phyloP scores from a whole-genome alignment of 1,140 invertebrate species.

The Drosophila virilis region DNA sequence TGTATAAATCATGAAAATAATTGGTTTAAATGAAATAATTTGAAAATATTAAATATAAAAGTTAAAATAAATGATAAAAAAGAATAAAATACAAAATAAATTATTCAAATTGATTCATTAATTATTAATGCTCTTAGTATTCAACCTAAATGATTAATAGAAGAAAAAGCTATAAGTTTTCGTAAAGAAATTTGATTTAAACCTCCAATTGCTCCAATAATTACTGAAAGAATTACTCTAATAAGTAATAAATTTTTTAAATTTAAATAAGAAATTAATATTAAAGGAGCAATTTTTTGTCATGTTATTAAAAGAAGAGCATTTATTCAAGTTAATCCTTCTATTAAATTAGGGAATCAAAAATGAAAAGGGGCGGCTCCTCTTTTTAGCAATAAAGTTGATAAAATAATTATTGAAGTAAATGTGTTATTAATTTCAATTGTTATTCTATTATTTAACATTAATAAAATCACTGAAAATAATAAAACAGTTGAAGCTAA shows the following conservation, averaged over 20 bases:
- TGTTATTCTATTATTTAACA: too few relatives aligned
- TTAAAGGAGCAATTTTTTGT: conserved; percentile 86
- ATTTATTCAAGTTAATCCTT: conserved; percentile 84
- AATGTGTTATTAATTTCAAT: conserved; percentile 5
- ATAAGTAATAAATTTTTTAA: conserved; percentile 67
- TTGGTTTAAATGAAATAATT: conserved; percentile 85
- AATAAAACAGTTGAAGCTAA: conserved; percentile 85
- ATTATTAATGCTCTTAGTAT: conserved; percentile 83
- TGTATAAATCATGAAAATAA: conserved; percentile 79
- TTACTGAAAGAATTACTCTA: conserved; percentile 81
- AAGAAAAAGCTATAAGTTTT: conserved; percentile 85
- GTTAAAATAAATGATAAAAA: conserved; percentile 82
- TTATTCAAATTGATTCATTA: conserved; percentile 83
- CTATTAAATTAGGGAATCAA: conserved; percentile 85
- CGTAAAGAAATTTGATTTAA: conserved; percentile 85
- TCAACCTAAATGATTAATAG: conserved; percentile 86
- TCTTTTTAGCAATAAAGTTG: conserved; percentile 84
- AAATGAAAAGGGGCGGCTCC: conserved; percentile 85
- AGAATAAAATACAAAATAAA: conserved; percentile 84
- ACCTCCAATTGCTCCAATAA: conserved; percentile 82
- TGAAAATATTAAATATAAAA: conserved; percentile 83
- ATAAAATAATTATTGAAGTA: conserved; percentile 59
- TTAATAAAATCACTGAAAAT: conserved; percentile 80
- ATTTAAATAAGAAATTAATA: conserved; percentile 82
- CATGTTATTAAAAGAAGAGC: conserved; percentile 85